Conservation (phyloP, 2,113 vertebrate species). For the Dicentrarchus labrax region DNA sequence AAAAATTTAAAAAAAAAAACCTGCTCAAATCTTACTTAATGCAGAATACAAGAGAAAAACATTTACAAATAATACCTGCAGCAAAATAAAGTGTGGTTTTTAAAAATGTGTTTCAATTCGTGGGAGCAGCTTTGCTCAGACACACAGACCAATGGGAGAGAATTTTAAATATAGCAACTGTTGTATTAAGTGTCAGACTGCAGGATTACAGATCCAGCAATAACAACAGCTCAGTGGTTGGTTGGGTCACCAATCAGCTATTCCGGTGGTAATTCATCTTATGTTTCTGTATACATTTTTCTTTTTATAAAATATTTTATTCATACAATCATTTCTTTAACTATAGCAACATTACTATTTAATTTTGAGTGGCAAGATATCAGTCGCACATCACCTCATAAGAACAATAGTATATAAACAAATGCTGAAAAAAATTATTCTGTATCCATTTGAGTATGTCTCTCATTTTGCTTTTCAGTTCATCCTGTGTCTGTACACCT, state of each 20-base stretch:
- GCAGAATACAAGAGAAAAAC: conserved; percentile 89
- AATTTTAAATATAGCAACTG: conserved; percentile 79
- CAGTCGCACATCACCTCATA: conserved; percentile 89
- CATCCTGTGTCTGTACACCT: conserved; percentile 91
- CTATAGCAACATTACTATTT: conserved; percentile 95
- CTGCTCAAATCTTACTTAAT: conserved; percentile 88
- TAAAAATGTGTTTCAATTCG: conserved; percentile 67
- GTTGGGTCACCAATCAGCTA: conserved; percentile 84
- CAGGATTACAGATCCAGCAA: conserved; percentile 72
- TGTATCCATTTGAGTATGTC: conserved; percentile 91
- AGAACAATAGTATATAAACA: conserved; percentile 99
- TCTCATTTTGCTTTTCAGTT: conserved; percentile 86
- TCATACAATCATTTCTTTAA: conserved; percentile 96
- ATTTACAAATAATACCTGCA: conserved; percentile 92
- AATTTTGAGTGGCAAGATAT: conserved; percentile 91
- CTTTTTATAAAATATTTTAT: conserved; percentile 98
- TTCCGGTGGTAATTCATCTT: conserved; percentile 88
- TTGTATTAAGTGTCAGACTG: conserved; percentile 83
- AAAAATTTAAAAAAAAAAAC: conserved; percentile 84
- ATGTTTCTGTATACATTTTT: conserved; percentile 92
- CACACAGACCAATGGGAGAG: conserved; percentile 72
- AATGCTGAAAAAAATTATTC: conserved; percentile 91
- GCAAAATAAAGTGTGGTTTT: conserved; percentile 83
- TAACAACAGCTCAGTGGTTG: conserved; percentile 83
- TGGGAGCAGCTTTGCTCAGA: conserved; percentile 85